phyloP scores from a whole-genome alignment of 2,113 vertebrate genomes.

The Rhagologus leucostigma region DNA sequence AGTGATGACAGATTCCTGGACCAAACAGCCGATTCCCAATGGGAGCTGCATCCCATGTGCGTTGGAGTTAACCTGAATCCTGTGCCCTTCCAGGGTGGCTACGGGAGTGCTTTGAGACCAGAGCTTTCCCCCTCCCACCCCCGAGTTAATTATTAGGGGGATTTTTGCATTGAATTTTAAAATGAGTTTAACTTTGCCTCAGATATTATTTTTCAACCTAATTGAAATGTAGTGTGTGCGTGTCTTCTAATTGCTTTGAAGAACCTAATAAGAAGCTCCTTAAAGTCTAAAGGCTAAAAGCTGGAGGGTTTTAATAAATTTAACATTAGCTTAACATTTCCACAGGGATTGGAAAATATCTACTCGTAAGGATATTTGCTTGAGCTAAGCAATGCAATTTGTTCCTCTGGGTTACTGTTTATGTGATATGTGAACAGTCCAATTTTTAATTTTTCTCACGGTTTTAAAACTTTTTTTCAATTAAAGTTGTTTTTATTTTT shows the following conservation, averaged over 20 bases:
- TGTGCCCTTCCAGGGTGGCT: background rate
- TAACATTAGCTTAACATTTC: conserved; percentile 28
- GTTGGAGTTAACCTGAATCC: background rate
- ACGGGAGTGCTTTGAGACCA: background rate
- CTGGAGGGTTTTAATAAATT: conserved; percentile 30
- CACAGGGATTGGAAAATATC: background rate
- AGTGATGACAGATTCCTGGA: rapidly evolving
- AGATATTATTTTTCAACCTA: background rate
- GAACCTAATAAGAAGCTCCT: background rate
- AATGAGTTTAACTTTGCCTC: background rate
- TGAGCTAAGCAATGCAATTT: background rate
- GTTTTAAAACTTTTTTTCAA: background rate
- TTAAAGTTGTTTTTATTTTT: background rate
- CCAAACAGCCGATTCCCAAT: background rate
- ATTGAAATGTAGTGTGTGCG: background rate
- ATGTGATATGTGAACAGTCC: background rate
- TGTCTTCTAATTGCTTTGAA: conserved; percentile 15
- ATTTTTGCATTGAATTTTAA: background rate
- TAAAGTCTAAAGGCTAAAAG: conserved; percentile 17
- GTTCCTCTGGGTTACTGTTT: rapidly evolving
- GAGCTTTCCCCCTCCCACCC: background rate
- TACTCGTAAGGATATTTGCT: background rate
- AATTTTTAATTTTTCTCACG: background rate
- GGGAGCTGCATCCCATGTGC: background rate
- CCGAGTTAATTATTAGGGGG: background rate